Evolutionary conservation across 2,113 vertebrate genomes (phyloP), one percentile per base, ranked within the genome.

Genomic region (Vulpes ferrilata): DNA sequence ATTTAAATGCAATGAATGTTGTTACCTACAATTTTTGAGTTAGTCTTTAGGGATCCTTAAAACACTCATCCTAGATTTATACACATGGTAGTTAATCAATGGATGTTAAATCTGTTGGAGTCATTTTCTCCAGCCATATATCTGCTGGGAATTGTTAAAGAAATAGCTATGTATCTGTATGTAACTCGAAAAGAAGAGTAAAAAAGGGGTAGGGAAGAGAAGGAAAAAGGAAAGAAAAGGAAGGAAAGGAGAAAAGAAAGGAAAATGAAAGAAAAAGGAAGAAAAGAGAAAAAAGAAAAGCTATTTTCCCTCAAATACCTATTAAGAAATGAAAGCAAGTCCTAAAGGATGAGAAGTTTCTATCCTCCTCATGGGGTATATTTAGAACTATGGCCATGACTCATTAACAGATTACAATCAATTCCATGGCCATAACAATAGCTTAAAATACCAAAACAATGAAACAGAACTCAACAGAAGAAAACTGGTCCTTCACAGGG

Each of bases 111-210:
- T 96, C 85, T 79, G 35, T 55, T 89, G 1, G 19, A 43, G 15
- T 62, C 3, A 69, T 97, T 98, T 97, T 90, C 43, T 74, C 86
- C 20, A 86, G 19, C 6, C 22, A 80, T 1, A 27, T 88, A 84
- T 25, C 2, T 4, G 12, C 35, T 57, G 15, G 5, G 65, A 19
- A 32, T 32, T 60, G 13, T 62, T 73, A 43, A 17, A 90, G 27
- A 16, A 88, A 91, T 82, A 88, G 15, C 8, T 69, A 16, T 79
- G 22, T 53, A 7, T 84, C 62, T 79, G 65, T 65, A 38, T 74
- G 48, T 43, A 83, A 82, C n/a, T 48, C 11, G 2, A 59, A 62
- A 64, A 93, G 48, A 80, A 94, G 62, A 64, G 65, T 71, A 27
- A 73, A 13, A 4, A 51, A 4, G 57, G 11, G 71, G 20, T n/a